Evolutionary conservation across 2,113 vertebrate species (phyloP), one percentile per base, ranked within the genome.

Genomic region (Cynocephalus volans): DNA sequence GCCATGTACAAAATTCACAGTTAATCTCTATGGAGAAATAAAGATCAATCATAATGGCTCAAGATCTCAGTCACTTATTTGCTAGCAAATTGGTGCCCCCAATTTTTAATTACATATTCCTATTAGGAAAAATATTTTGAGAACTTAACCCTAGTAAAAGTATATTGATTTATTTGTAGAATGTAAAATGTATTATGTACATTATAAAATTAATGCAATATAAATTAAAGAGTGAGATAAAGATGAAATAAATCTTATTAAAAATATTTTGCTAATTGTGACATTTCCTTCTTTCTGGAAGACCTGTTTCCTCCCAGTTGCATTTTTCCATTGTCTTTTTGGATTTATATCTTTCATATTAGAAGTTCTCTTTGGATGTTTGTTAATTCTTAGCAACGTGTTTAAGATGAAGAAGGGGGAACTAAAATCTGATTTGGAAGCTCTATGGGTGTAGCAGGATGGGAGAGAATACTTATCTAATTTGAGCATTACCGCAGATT

Each of bases 151-250:
- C 41, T 41, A 41, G 24, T 21, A 48, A 88, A 90, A 84, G 15
- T 58, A 6, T 1, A 76, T 50, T 82, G 56, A 28, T 48, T 94
- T 36, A 85, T 70, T 75, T 45, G 79, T 45, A 73, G 21, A 92
- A 54, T 79, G 3, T 83, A 56, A 94, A 76, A 87, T 83, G 58
- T 14, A 31, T n/a, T 64, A 77, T 76, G 54, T 6, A 19, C 5
- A 52, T 87, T 76, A 77, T 56, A 93, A 94, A 96, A 79, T 48
- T 81, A 96, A 79, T 84, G 10, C 11, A 64, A 60, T 76, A 70
- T 65, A 80, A 83, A 84, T 87, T 64, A 12, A 48, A 45, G 8
- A 5, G 1, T 72, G 10, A 94, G 56, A 52, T 17, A 65, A 41
- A 41, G 41, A 41, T 48, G 17, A 96, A 95, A 23, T 81, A 54